These are phyloP conservation scores for Crotophaga sulcirostris DNA, from an alignment of 2,113 vertebrate genomes.

Conservation along the genomic window DNA sequence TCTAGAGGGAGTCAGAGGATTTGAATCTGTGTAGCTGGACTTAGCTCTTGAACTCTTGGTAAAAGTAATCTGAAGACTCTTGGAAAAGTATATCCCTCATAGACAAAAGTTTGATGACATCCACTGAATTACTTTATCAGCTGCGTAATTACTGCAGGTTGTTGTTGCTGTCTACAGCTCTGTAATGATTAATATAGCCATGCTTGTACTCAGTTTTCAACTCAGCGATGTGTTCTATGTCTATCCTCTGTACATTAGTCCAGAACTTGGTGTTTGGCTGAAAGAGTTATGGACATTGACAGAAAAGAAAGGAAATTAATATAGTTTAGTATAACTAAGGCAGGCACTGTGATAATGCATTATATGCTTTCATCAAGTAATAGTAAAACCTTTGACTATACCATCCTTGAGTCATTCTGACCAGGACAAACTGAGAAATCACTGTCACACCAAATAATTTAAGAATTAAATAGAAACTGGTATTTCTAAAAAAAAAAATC, in stretches of 20 bases:
- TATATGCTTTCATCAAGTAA: not conserved
- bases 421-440: not conserved
- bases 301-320: not conserved
- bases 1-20: not conserved
- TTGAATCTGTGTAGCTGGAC: not conserved
- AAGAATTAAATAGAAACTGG: not conserved
- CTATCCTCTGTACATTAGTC: not conserved
- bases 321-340: not conserved
- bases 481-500: not conserved
- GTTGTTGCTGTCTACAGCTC: not conserved
- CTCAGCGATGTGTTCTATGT: not conserved
- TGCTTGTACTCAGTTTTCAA: not conserved
- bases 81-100: not conserved
- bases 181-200: not conserved
- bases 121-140: not conserved
- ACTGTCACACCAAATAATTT: not conserved
- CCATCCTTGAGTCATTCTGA: not conserved
- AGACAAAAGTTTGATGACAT: not conserved
- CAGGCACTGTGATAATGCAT: not conserved
- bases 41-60: not conserved
- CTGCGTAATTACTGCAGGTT: not conserved
- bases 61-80: not conserved
- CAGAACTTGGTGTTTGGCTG: not conserved
- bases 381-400: not conserved
- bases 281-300: not conserved